Evolutionary conservation across 2,888 invertebrate genomes (phyloP), one percentile per base, ranked within the genome.

Genomic region (Melanostoma mellinum): DNA sequence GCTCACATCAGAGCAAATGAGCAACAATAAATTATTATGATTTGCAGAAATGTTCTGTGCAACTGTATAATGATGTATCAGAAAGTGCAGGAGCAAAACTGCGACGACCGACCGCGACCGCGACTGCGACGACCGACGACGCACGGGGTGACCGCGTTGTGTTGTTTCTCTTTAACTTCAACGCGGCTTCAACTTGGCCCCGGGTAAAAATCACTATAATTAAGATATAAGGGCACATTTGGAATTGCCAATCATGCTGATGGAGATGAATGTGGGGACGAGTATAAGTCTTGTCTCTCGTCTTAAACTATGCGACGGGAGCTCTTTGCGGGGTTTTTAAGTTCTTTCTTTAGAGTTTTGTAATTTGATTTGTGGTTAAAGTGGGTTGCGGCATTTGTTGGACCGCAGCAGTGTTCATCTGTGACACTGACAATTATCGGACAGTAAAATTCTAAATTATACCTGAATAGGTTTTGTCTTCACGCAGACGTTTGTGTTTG

Each of bases 1-100:
- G 79, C 79, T 84, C 71, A 67, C 84, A 79, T 80, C 86, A 85
- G 85, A 86, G 86, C 86, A 88, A 88, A 88, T 88, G 88, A 88
- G 87, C 87, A 86, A 87, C 87, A 87, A 89, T 89, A 88, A 89
- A 89, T 89, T 89, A 89, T 89, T 88, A 89, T 89, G 89, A 89
- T 89, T 88, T 89, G 89, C 89, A 88, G 87, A 87, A 88, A 87
- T 86, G 86, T 86, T 86, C 74, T 67, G 86, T 85, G 87, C 89
- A 89, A 88, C 89, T 88, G 87, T 87, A 86, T 89, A 89, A 89
- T 89, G 89, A 89, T 88, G 89, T 87, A 89, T 89, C 79, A 71
- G 71, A 84, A 79, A 79, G 74, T 71, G 65, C 84, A 79, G 84
- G 60, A 84, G 84, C 84, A 52, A 53, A 53, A 30, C 50, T 6